Evolutionary conservation across 2,797 vertebrate genomes (phyloP).

Genomic region (Pseudopleuronectes americanus): DNA sequence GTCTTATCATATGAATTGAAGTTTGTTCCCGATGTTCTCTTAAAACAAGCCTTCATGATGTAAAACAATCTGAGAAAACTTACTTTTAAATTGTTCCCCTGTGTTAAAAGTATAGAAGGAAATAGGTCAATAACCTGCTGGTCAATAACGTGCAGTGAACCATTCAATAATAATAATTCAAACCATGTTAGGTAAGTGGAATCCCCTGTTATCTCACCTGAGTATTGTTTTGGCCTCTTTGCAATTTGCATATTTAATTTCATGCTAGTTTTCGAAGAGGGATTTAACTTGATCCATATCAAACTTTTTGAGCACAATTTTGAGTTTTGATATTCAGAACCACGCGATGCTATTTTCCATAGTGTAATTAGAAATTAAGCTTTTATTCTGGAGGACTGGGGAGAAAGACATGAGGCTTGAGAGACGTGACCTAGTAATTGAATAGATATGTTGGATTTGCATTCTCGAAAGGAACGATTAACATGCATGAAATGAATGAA

Average conservation of each 20-base stretch:
- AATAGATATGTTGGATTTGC: no score
- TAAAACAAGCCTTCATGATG: conserved; percentile 9
- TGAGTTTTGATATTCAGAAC: conserved; percentile 50
- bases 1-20: not conserved
- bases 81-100: not conserved
- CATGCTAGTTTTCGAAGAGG: conserved; percentile 44
- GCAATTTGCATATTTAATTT: conserved; percentile 66
- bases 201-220: conserved; percentile 34
- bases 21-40: not conserved
- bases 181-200: conserved; percentile 27
- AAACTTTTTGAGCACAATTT: conserved; percentile 13
- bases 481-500: conserved; percentile 20
- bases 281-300: conserved; percentile 43
- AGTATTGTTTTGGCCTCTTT: conserved; percentile 42
- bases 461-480: no score
- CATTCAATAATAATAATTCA: conserved; percentile 41
- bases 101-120: not conserved
- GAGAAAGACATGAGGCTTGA: conserved; percentile 20
- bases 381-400: conserved; percentile 32
- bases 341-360: conserved; percentile 38
- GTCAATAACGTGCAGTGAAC: conserved; percentile 13
- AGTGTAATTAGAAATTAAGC: conserved; percentile 56
- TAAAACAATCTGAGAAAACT: not conserved
- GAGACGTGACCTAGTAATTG: conserved; percentile 17
- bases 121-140: no score